Percentiles rank a stretch among this genome's conserved stretches.
These are phyloP conservation scores for Anarsia innoxiella DNA, from an alignment of 2,888 invertebrate species.

Conservation along the genomic window DNA sequence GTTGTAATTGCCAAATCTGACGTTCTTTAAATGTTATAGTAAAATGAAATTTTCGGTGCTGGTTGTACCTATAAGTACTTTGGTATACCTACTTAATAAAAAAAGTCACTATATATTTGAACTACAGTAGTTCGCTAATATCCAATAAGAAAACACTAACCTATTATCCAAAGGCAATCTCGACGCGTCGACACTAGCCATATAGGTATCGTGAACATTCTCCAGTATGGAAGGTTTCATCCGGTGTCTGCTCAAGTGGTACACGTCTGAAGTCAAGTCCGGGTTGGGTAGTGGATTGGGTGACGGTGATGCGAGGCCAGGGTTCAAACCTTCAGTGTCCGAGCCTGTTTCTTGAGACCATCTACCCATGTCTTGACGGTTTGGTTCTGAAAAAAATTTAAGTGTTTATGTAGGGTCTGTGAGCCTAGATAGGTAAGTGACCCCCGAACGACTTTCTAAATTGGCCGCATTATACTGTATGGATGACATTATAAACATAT, in stretches of 20 bases:
- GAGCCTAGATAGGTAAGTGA: too few relatives aligned
- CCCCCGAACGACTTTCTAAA: too few relatives aligned
- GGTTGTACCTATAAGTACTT: too few relatives aligned
- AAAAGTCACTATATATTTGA: too few relatives aligned
- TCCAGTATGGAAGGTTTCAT: constrained; percentile 74
- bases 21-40: too few relatives aligned
- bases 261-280: constrained; percentile 81
- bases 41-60: too few relatives aligned
- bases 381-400: constrained; percentile 33
- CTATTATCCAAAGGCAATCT: constrained; percentile 60
- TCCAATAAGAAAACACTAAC: constrained; percentile 29
- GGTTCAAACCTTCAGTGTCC: constrained; percentile 77
- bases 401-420: too few relatives aligned
- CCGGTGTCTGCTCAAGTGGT: constrained; percentile 65
- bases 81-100: too few relatives aligned
- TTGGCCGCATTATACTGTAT: too few relatives aligned
- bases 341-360: constrained; percentile 89
- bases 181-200: constrained; percentile 60
- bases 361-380: constrained; percentile 62
- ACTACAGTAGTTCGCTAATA: too few relatives aligned
- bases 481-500: too few relatives aligned
- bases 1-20: too few relatives aligned
- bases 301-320: constrained; percentile 48
- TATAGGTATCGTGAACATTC: constrained; percentile 76
- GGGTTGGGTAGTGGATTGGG: constrained; percentile 86